phyloP scores from a whole-genome alignment of 2,113 vertebrate species.

The Sander vitreus region DNA sequence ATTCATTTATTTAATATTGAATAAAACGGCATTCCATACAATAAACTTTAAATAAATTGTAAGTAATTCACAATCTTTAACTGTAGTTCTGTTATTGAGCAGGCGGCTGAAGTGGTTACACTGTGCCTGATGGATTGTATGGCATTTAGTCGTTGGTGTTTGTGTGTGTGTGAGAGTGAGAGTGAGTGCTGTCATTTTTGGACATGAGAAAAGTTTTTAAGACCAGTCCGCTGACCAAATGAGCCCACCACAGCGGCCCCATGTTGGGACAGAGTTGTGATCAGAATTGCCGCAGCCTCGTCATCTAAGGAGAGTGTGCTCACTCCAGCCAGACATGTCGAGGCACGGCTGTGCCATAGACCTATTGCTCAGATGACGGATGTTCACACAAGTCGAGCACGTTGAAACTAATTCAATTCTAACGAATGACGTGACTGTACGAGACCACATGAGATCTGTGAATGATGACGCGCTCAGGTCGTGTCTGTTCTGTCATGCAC shows the following conservation, averaged over 20 bases:
- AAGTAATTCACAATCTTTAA: background rate
- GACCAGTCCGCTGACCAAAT: background rate
- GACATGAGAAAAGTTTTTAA: background rate
- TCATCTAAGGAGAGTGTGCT: background rate
- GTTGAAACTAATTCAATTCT: background rate
- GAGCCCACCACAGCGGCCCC: background rate
- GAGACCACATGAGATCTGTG: background rate
- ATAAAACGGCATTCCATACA: too few species aligned
- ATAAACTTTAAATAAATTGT: too few species aligned
- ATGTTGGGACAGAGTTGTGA: background rate
- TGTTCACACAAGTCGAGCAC: conserved; percentile 11
- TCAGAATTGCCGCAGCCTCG: background rate
- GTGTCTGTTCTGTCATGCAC: background rate
- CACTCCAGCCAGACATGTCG: conserved; percentile 22
- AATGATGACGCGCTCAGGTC: background rate
- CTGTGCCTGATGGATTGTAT: background rate
- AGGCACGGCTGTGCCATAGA: background rate
- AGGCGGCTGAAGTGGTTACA: background rate
- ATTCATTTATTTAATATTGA: too few species aligned
- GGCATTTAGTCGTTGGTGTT: background rate
- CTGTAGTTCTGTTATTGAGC: background rate
- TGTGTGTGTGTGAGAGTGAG: too few species aligned
- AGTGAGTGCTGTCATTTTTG: background rate
- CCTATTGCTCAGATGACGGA: background rate
- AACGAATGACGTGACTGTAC: background rate